Conservation (phyloP, 1,140 invertebrate genomes). For the Potamilus streckersoni region DNA sequence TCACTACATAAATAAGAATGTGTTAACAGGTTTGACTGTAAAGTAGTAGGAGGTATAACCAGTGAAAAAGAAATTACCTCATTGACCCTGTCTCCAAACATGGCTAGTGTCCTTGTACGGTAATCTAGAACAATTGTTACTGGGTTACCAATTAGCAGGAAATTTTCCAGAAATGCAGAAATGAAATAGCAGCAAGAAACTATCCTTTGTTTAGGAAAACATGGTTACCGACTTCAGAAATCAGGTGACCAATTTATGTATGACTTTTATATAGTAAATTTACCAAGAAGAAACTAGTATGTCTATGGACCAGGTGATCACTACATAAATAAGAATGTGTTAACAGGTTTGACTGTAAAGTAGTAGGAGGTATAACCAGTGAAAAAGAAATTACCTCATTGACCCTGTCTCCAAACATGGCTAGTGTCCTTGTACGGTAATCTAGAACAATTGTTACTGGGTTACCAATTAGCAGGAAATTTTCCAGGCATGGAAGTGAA, state of each 20-base stretch:
- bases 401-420: conserved; percentile 64
- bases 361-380: not conserved
- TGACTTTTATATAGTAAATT: no score
- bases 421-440: conserved; percentile 90
- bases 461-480: conserved; percentile 88
- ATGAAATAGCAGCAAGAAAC: no score
- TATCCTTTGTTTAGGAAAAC: no score
- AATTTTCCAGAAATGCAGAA: conserved; percentile 78
- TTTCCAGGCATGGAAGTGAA: conserved; percentile 86
- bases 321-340: no score
- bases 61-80: conserved; percentile 48
- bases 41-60: not conserved
- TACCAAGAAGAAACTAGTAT: no score
- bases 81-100: conserved; percentile 63
- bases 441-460: conserved; percentile 87
- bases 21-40: no score
- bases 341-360: no score
- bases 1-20: no score
- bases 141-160: conserved; percentile 89
- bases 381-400: conserved; percentile 50
- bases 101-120: conserved; percentile 84
- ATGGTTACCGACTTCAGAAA: no score
- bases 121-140: conserved; percentile 90
- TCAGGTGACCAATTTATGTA: no score
- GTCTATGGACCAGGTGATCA: no score